Conservation (phyloP, 2,888 invertebrate species). For the Meliscaeva auricollis region DNA sequence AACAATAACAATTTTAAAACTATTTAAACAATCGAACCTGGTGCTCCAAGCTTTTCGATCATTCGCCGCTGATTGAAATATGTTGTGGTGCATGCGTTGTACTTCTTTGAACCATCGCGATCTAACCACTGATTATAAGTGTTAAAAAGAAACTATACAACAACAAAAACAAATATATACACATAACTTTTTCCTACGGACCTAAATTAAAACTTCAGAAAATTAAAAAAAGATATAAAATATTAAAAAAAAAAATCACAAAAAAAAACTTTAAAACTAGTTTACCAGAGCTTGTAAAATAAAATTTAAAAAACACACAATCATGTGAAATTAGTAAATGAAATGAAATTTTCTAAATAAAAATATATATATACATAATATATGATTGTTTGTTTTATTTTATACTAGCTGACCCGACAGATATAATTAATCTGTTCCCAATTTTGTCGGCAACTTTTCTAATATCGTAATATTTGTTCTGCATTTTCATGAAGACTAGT, state of each 20-base stretch:
- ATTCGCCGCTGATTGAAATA: conserved; percentile 70
- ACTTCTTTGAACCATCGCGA: conserved; percentile 68
- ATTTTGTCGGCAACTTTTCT: too few species aligned
- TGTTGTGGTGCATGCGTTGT: conserved; percentile 67
- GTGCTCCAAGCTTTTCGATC: conserved; percentile 74
- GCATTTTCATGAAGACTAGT: too few species aligned
- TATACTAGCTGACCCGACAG: background rate
- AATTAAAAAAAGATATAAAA: conserved; percentile 23
- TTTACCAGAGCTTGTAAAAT: conserved; percentile 70
- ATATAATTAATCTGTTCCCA: too few species aligned
- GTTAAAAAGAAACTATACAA: conserved; percentile 52
- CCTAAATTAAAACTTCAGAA: conserved; percentile 52
- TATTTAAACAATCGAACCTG: conserved; percentile 69
- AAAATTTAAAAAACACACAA: conserved; percentile 39
- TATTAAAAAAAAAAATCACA: conserved; percentile 12
- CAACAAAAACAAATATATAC: conserved; percentile 49
- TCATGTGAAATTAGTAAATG: conserved; percentile 63
- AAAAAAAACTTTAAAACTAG: conserved; percentile 39
- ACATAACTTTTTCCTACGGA: conserved; percentile 71
- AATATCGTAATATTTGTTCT: too few species aligned
- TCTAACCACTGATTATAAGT: conserved; percentile 57
- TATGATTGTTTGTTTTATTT: conserved; percentile 1
- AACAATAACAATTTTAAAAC: conserved; percentile 41
- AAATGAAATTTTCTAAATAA: conserved; percentile 66
- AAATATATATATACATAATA: conserved; percentile 2